Conservation (phyloP, 2,888 invertebrate species). For the Papilio elwesi region DNA sequence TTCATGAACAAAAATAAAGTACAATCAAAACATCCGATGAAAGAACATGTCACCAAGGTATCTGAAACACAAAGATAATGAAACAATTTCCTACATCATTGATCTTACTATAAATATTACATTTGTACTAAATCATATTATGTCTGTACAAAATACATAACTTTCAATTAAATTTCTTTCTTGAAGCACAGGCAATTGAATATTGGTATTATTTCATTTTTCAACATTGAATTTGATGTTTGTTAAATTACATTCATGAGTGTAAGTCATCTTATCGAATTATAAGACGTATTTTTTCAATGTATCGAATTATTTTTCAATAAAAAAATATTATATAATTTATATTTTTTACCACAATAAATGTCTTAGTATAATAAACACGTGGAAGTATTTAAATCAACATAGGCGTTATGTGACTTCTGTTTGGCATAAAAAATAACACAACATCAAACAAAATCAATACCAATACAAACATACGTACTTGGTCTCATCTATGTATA, state of each 20-base stretch:
- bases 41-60: slow-evolving; percentile 53
- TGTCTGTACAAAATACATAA: no score
- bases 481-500: slow-evolving; percentile 97
- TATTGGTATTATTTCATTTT: no score
- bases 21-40: slow-evolving; percentile 21
- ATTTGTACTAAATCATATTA: not conserved
- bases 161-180: no score
- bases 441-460: slow-evolving; percentile 37
- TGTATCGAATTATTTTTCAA: no score
- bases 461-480: slow-evolving; percentile 80
- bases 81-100: slow-evolving; percentile 53
- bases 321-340: no score
- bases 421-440: slow-evolving; percentile 1
- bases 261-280: no score
- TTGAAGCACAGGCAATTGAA: no score
- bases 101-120: slow-evolving; percentile 1
- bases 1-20: slow-evolving; percentile 7
- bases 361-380: not conserved
- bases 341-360: not conserved
- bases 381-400: not conserved
- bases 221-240: no score
- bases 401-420: not conserved
- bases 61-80: slow-evolving; percentile 78
- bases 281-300: no score
- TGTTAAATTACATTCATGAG: no score